phyloP scores from a whole-genome alignment of 2,113 vertebrate species.

The Cavia aperea region DNA sequence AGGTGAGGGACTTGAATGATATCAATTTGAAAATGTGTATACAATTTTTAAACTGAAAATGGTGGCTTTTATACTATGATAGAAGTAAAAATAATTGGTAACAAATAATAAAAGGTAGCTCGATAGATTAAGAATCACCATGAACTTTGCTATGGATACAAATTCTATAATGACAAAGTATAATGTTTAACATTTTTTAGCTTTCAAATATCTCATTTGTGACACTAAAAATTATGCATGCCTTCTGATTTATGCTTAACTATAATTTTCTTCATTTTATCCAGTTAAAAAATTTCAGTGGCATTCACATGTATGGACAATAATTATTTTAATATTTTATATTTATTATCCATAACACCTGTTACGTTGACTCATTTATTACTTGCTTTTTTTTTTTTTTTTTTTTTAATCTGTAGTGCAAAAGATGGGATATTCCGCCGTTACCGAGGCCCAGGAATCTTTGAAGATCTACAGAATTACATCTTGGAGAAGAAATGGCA shows the following conservation, averaged over 20 bases:
- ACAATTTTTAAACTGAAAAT: slow-evolving; percentile 7
- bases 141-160: not conserved
- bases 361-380: not conserved
- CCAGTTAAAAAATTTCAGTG: slow-evolving; percentile 26
- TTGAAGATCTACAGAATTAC: slow-evolving; percentile 83
- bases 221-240: not conserved
- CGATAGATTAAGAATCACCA: not conserved
- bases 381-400: slow-evolving; percentile 16
- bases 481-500: slow-evolving; percentile 84
- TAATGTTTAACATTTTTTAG: not conserved
- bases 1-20: not conserved
- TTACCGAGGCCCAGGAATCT: slow-evolving; percentile 81
- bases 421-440: slow-evolving; percentile 84
- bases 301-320: not conserved
- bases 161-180: slow-evolving; percentile 7
- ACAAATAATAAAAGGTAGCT: slow-evolving; percentile 42
- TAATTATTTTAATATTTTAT: slow-evolving; percentile 34
- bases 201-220: slow-evolving; percentile 23
- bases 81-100: slow-evolving; percentile 35
- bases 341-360: not conserved
- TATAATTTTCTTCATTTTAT: slow-evolving; percentile 22
- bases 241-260: not conserved
- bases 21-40: slow-evolving; percentile 9
- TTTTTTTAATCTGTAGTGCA: slow-evolving; percentile 72
- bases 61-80: not conserved